phyloP scores from a whole-genome alignment of 1,140 invertebrate species.

The Scaptodrosophila lebanonensis region DNA sequence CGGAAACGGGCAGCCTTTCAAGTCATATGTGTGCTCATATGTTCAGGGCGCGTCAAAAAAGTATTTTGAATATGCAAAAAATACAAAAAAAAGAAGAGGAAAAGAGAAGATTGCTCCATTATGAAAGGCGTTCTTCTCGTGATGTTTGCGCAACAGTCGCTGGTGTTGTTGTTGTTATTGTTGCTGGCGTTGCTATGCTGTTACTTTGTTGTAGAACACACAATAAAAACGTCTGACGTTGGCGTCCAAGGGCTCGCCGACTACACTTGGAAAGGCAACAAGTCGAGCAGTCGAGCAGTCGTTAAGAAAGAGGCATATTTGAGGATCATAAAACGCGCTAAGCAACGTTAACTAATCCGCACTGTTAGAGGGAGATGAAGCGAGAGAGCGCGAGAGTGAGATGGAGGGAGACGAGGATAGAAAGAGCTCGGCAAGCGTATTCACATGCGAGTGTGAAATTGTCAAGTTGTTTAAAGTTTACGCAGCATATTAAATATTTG shows the following conservation, averaged over 20 bases:
- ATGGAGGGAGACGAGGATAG: no score
- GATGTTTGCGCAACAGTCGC: conserved; percentile 26
- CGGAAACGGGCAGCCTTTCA: conserved; percentile 62
- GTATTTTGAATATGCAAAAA: conserved; percentile 74
- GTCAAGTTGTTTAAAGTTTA: conserved; percentile 75
- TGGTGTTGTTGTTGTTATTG: conserved; percentile 27
- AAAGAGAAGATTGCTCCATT: conserved; percentile 51
- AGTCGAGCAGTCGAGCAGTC: conserved; percentile 52
- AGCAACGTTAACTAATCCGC: conserved; percentile 47
- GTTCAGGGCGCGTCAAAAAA: no score
- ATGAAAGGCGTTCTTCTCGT: conserved; percentile 26
- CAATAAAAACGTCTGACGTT: conserved; percentile 23
- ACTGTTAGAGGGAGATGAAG: not conserved
- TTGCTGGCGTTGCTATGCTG: conserved; percentile 42
- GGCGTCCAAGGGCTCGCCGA: conserved; percentile 51
- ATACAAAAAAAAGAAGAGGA: conserved; percentile 29
- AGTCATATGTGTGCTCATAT: conserved; percentile 62
- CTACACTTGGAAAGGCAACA: conserved; percentile 57
- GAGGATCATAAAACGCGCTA: conserved; percentile 61
- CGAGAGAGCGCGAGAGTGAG: conserved; percentile 2
- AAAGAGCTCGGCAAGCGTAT: no score
- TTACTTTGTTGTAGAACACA: conserved; percentile 70
- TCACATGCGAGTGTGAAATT: conserved; percentile 72
- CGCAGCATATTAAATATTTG: conserved; percentile 74
- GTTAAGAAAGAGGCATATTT: conserved; percentile 43